Base-by-base conservation (phyloP, 2,113 vertebrate genomes). In the Pedetes capensis region DNA sequence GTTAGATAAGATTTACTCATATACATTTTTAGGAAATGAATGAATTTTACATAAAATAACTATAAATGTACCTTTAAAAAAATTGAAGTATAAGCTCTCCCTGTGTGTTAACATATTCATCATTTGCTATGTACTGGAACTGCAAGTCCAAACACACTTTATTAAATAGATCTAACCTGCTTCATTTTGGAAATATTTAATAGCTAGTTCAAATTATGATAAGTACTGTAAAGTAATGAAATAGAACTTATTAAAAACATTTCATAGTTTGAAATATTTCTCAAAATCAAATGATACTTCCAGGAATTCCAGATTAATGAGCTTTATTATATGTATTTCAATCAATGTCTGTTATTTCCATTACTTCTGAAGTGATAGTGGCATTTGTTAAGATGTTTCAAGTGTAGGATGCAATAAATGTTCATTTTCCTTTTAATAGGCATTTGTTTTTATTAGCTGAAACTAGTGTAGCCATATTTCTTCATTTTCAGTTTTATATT, bases 401-500 rank as follows among this genome's bases (percentile, higher is more conserved):
- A 47, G 51, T 82, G 23, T 1, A 49, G 10, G 61, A 27, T 85
- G 75, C 44, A 7, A 79, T 6, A 95, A 34, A 68, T 59, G 32
- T 5, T 91, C 59, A 55, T 96, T 96, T 95, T 92, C 23, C 42
- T 97, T 94, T 91, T 94, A 95, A 75, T 72, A 91, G 6, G 9
- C 66, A 87, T 94, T 82, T 91, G 93, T 87, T 89, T 96, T 95
- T 96, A 37, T 91, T 95, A 9, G 16, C 22, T 83, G 37, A 90
- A 97, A 94, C 16, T 69, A 63, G 49, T 78, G 78, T 87, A 81
- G 69, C 2, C 49, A 18, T 79, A 57, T 12, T 93, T 96, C 93
- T 96, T 96, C 18, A 93, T 96, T 97, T 97, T 95, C 61, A 66
- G 22, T 89, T 97, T 91, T 66, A 6, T 49, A 63, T 92, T 89